Base-by-base conservation (phyloP, 2,797 vertebrate genomes). In the Myioborus melanocephalus region DNA sequence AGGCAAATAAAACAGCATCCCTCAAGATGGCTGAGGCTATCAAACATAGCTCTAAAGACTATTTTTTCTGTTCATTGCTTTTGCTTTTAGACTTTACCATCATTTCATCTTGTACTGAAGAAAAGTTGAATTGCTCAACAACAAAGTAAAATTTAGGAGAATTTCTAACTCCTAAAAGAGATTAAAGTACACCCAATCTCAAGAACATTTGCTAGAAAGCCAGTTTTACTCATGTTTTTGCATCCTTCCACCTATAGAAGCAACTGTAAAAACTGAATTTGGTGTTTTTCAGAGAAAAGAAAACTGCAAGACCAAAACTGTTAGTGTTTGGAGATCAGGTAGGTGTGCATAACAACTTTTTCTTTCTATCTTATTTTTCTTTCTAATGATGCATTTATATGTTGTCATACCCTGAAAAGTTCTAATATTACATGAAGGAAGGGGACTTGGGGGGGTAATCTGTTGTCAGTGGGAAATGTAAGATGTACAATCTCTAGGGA, bases 211-310 rank as follows among this genome's bases (percentile, higher is more conserved):
- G 52, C 73, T 79, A 72, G 71, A 65, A 60, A 91, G 57, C 18
- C 78, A 87, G n/a, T 28, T 93, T 95, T 80, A 56, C 75, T 87
- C 35, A 49, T 2, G 8, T 76, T 93, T 94, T 93, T 92, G 20
- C 64, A 69, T 89, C 50, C 52, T 95, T 93, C 86, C 83, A 76
- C 81, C 65, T 86, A 81, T 87, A 90, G 46, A 88, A 78, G 55
- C 46, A 92, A 86, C 66, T 88, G 22, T 84, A 90, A 82, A 90
- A 77, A 61, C 21, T 66, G 70, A 90, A 83, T 86, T 90, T 92
- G 86, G 1, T 88, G 65, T 87, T 91, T 60, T 13, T 76, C 35
- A 88, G 72, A 37, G 79, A 69, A 86, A 87, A 90, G 47, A 85
- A 92, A 95, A 75, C 9, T 1, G 6, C 27, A 86, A 86, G 80